Evolutionary conservation across 2,797 vertebrate genomes (phyloP).

Genomic region (Yasuhikotakia modesta): DNA sequence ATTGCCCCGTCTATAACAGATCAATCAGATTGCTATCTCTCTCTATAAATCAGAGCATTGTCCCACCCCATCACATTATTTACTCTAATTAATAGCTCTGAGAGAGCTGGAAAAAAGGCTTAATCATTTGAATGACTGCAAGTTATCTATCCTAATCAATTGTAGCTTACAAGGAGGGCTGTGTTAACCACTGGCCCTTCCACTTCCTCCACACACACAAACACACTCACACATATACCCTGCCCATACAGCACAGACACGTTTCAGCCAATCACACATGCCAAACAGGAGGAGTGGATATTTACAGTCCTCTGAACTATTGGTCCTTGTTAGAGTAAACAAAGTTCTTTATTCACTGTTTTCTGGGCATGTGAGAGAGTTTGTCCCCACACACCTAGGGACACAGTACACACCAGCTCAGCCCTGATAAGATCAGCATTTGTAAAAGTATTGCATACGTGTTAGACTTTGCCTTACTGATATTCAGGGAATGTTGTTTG

Average conservation of each 20-base stretch:
- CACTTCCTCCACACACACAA: constrained; percentile 4
- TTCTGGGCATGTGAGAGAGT: background rate
- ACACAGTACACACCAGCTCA: constrained; percentile 24
- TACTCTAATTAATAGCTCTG: constrained; percentile 56
- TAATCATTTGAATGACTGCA: constrained; percentile 74
- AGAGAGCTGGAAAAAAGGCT: constrained; percentile 67
- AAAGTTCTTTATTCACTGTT: constrained; percentile 18
- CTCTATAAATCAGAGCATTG: background rate
- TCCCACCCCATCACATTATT: constrained; percentile 36
- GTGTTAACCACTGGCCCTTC: background rate
- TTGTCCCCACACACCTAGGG: constrained; percentile 40
- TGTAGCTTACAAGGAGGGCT: constrained; percentile 59
- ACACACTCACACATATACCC: constrained; percentile 9
- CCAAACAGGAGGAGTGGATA: constrained; percentile 32
- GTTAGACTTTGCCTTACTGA: constrained; percentile 17
- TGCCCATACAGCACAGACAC: constrained; percentile 6
- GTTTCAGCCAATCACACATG: constrained; percentile 37
- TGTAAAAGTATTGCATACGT: constrained; percentile 15
- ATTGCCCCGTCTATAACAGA: background rate
- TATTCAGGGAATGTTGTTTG: constrained; percentile 22
- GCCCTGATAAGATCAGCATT: constrained; percentile 33
- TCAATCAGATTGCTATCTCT: background rate
- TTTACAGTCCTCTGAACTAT: constrained; percentile 30
- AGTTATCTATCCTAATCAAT: constrained; percentile 76
- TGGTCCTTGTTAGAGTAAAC: constrained; percentile 31